phyloP scores from a whole-genome alignment of 2,888 invertebrate species.

The Muschampia plurimacula region DNA sequence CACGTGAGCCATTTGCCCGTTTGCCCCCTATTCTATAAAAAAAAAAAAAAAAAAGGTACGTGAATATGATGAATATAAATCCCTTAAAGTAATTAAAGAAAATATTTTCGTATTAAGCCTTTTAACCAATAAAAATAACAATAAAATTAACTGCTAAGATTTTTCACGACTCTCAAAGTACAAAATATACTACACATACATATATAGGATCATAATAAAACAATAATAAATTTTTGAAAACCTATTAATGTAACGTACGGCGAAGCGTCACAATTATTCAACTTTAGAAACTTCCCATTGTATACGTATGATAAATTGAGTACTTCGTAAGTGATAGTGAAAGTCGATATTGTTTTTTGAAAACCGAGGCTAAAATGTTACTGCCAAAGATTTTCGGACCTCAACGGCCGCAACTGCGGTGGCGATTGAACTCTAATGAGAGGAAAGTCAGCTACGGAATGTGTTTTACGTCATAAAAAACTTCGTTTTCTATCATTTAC shows the following conservation, averaged over 20 bases:
- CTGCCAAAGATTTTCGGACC: conserved; percentile 56
- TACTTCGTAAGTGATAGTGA: conserved; percentile 68
- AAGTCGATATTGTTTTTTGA: conserved; percentile 62
- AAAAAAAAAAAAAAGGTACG: too few species aligned
- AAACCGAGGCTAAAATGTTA: conserved; percentile 66
- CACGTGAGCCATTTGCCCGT: too few species aligned
- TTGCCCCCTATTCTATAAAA: too few species aligned
- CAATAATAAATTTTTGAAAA: conserved; percentile 47
- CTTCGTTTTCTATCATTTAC: background rate
- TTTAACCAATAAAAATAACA: too few species aligned
- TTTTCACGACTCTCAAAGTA: conserved; percentile 12
- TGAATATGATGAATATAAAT: too few species aligned
- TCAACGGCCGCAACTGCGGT: conserved; percentile 54
- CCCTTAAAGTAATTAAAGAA: too few species aligned
- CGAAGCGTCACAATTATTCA: conserved; percentile 58
- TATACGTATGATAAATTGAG: conserved; percentile 66
- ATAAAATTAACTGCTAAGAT: background rate
- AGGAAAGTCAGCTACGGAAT: conserved; percentile 59
- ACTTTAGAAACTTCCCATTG: conserved; percentile 59
- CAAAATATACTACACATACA: background rate
- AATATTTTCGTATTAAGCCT: background rate
- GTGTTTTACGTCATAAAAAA: conserved; percentile 28
- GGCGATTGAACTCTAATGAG: conserved; percentile 73
- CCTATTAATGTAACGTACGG: conserved; percentile 59
- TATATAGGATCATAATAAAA: background rate